A percentile compares a stretch with the other conserved stretches of the same genome.
Evolutionary conservation across 2,113 vertebrate species (phyloP).

Genomic region (Chlamydotis undulata): DNA sequence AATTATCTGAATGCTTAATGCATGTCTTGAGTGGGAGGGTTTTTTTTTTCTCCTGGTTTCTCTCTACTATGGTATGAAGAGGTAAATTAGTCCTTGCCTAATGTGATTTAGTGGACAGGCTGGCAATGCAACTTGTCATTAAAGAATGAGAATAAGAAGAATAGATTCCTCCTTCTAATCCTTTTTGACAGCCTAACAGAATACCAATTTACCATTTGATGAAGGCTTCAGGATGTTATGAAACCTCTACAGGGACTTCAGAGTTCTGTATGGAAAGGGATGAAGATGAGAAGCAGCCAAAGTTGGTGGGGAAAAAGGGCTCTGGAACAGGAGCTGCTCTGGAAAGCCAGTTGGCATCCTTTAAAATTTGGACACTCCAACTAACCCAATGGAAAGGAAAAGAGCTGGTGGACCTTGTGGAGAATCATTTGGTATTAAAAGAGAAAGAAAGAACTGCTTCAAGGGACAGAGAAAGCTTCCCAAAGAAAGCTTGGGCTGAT

Average conservation of each 20-base stretch:
- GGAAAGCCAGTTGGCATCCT: conserved; percentile 27
- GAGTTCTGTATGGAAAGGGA: conserved; percentile 7
- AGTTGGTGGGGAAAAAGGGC: not conserved
- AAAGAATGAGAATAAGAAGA: conserved; percentile 44
- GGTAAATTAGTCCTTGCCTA: conserved; percentile 54
- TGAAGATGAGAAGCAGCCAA: conserved; percentile 26
- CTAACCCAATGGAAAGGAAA: not conserved
- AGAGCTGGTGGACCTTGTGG: not conserved
- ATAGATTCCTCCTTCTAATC: conserved; percentile 55
- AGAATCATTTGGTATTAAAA: not conserved
- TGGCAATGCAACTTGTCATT: conserved; percentile 55
- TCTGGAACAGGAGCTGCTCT: not conserved
- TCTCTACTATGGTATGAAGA: conserved; percentile 29
- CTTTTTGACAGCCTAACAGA: conserved; percentile 58
- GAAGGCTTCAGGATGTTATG: conserved; percentile 50
- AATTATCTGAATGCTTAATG: not conserved
- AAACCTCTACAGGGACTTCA: conserved; percentile 53
- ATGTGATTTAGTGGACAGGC: conserved; percentile 52
- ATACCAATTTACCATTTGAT: conserved; percentile 60
- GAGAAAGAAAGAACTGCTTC: not conserved
- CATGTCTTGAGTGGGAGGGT: not conserved
- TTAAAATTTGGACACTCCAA: not conserved
- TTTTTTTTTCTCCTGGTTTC: not conserved
- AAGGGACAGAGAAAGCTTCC: not conserved
- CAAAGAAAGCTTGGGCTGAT: not conserved